These are phyloP conservation scores for Enhydra lutris DNA, from an alignment of 2,113 vertebrate genomes.

Conservation along the genomic window DNA sequence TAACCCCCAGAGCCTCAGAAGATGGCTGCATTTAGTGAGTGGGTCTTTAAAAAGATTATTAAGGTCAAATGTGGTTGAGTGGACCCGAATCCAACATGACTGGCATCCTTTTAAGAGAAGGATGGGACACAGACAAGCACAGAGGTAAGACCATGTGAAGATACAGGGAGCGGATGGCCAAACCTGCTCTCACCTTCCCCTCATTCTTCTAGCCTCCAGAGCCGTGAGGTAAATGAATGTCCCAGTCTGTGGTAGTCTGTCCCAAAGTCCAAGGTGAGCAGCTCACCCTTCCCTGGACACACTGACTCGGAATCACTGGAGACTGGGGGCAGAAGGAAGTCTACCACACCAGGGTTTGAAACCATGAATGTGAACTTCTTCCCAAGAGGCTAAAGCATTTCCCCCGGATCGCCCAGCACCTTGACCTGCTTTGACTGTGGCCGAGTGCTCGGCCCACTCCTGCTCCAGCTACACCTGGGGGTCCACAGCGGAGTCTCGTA, in stretches of 20 bases:
- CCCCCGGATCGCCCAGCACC: background rate
- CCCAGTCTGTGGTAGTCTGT: background rate
- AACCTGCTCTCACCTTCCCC: background rate
- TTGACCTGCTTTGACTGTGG: background rate
- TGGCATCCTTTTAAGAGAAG: background rate
- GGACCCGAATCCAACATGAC: background rate
- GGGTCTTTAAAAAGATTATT: background rate
- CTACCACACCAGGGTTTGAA: background rate
- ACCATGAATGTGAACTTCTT: background rate
- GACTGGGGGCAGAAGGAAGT: background rate
- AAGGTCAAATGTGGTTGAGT: background rate
- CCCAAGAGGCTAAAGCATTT: background rate
- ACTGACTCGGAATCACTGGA: background rate
- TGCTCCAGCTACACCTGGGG: background rate
- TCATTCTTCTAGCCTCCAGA: background rate
- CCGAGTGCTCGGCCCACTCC: background rate
- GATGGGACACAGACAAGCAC: background rate
- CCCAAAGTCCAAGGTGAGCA: background rate
- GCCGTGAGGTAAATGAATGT: background rate
- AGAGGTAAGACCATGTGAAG: background rate
- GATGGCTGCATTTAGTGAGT: background rate
- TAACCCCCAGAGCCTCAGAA: background rate
- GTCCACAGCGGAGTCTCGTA: background rate
- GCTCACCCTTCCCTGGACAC: background rate
- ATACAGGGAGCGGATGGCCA: background rate